These are phyloP conservation scores for Phrynosoma platyrhinos DNA, from an alignment of 2,113 vertebrate genomes.

Conservation along the genomic window DNA sequence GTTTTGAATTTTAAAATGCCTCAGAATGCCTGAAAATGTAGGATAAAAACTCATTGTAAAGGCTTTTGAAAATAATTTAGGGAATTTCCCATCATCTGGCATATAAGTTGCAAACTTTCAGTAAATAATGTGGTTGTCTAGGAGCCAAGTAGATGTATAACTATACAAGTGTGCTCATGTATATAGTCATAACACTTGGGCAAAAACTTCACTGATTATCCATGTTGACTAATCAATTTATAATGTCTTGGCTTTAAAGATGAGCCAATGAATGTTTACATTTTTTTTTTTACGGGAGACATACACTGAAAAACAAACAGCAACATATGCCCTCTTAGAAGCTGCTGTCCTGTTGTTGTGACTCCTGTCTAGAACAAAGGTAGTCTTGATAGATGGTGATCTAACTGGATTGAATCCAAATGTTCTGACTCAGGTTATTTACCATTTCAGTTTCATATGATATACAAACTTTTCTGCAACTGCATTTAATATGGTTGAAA, in stretches of 20 bases:
- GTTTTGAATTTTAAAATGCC: conserved; percentile 30
- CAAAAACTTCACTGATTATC: background rate
- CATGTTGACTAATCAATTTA: background rate
- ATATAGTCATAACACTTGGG: background rate
- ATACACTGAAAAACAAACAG: background rate
- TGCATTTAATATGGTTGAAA: background rate
- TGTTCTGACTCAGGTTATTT: background rate
- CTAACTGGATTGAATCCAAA: background rate
- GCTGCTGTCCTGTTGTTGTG: no score
- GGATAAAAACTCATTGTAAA: background rate
- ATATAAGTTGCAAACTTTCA: background rate
- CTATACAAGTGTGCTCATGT: background rate
- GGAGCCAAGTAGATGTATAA: background rate
- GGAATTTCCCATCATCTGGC: no score
- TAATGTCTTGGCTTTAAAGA: background rate
- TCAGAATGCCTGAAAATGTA: background rate
- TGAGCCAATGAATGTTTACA: background rate
- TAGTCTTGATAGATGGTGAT: background rate
- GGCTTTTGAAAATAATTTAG: conserved; percentile 38
- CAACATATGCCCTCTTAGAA: background rate
- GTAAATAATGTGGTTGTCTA: background rate
- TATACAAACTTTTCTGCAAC: background rate
- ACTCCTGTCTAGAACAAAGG: background rate
- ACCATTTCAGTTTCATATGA: no score
- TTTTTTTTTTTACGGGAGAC: background rate